Evolutionary conservation across 2,113 vertebrate genomes (phyloP).

Genomic region (Emberiza fucata): DNA sequence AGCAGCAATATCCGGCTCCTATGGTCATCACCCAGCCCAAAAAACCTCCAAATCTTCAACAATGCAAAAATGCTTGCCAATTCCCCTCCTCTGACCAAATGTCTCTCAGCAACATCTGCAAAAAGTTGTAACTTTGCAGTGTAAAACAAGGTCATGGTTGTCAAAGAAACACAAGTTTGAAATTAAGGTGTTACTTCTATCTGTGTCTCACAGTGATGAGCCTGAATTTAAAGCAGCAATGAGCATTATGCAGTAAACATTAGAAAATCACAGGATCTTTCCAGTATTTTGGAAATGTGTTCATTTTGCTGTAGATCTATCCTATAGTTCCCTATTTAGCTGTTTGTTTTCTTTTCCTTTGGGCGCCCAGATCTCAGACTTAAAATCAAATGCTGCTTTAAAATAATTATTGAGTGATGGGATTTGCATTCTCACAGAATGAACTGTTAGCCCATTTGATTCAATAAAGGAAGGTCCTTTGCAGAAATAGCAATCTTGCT

Average conservation of each 20-base stretch:
- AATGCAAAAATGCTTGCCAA: background rate
- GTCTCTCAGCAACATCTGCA: background rate
- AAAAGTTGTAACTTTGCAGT: background rate
- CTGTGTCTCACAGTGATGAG: background rate
- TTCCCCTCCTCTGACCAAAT: background rate
- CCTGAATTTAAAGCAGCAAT: background rate
- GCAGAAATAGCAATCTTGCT: background rate
- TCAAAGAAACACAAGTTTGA: background rate
- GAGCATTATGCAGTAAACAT: background rate
- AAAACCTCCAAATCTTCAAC: background rate
- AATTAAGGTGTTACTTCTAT: background rate
- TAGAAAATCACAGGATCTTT: background rate
- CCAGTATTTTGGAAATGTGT: background rate
- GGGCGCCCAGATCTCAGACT: background rate
- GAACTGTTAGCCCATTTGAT: background rate
- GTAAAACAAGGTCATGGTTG: background rate
- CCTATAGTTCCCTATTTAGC: background rate
- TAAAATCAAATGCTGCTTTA: background rate
- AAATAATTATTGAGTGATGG: background rate
- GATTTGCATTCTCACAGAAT: background rate
- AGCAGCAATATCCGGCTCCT: background rate
- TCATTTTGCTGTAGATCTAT: background rate
- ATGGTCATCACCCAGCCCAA: accelerated
- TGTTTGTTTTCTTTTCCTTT: background rate
- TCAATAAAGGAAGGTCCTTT: background rate